Conservation (phyloP, 1,140 invertebrate species). For the Pachypsylla venusta region DNA sequence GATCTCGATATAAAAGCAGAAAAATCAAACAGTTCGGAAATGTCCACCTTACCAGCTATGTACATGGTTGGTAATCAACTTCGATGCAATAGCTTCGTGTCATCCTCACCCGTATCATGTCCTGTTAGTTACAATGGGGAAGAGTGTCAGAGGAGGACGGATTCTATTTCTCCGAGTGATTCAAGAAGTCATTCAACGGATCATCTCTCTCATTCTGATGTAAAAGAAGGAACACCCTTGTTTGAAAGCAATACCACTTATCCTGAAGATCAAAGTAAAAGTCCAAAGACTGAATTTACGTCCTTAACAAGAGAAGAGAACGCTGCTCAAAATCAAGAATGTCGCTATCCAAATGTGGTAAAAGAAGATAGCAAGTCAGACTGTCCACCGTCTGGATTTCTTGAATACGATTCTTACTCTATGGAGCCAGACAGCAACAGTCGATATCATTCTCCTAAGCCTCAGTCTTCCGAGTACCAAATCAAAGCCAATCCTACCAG, state of each 20-base stretch:
- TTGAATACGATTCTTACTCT: conserved; percentile 27
- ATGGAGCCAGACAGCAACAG: conserved; percentile 22
- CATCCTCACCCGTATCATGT: not conserved
- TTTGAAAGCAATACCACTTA: conserved; percentile 1
- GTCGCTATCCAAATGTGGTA: conserved; percentile 31
- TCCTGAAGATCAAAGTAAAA: not conserved
- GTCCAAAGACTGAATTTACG: conserved; percentile 24
- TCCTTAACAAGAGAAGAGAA: conserved; percentile 18
- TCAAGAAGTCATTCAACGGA: not conserved
- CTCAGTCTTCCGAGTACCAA: conserved; percentile 13
- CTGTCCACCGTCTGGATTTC: conserved; percentile 21
- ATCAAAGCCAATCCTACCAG: conserved; percentile 15
- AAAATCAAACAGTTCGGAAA: conserved; percentile 11
- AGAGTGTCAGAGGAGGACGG: no score
- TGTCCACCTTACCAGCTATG: conserved; percentile 11
- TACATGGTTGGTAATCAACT: conserved; percentile 10
- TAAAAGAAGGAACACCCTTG: not conserved
- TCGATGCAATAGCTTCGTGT: not conserved
- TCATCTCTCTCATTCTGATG: conserved; percentile 7
- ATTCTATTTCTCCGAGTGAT: conserved; percentile 4
- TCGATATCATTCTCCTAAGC: conserved; percentile 5
- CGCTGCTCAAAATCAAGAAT: conserved; percentile 29
- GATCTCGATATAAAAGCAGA: conserved; percentile 7
- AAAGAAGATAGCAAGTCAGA: conserved; percentile 14
- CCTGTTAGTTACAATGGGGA: conserved; percentile 4